These are phyloP conservation scores for Drosophila ercepeae DNA, from an alignment of 1,140 invertebrate species.

Conservation along the genomic window DNA sequence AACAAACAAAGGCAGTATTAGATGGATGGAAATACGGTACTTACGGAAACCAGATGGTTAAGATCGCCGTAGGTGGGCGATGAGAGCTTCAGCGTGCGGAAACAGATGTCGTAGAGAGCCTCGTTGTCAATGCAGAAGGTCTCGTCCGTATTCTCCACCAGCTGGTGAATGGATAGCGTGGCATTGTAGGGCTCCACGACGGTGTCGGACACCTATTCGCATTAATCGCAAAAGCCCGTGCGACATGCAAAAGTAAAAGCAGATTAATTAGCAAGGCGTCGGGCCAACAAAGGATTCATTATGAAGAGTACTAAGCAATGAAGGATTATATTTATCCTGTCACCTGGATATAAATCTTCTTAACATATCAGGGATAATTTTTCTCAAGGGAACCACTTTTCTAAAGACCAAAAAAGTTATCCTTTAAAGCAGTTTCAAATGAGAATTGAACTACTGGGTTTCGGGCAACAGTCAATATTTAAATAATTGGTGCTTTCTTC, in stretches of 20 bases:
- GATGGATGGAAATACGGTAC: constrained; percentile 58
- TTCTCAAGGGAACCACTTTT: too few relatives aligned
- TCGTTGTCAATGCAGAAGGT: constrained; percentile 96
- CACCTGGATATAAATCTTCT: too few relatives aligned
- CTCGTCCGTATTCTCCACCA: constrained; percentile 95
- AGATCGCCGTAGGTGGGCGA: constrained; percentile 95
- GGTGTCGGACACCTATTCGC: constrained; percentile 88
- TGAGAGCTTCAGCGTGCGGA: constrained; percentile 94
- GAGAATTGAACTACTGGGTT: not conserved
- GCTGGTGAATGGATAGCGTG: constrained; percentile 94
- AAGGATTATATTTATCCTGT: too few relatives aligned
- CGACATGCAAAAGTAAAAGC: constrained; percentile 58
- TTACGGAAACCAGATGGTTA: constrained; percentile 92
- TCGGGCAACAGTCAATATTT: not conserved
- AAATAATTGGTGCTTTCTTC: constrained; percentile 21
- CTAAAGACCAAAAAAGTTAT: too few relatives aligned
- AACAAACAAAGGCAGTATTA: constrained; percentile 62
- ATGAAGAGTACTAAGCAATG: not conserved
- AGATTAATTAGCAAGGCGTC: constrained; percentile 58
- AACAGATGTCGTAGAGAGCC: constrained; percentile 96
- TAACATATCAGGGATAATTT: too few relatives aligned
- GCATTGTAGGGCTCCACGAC: constrained; percentile 96
- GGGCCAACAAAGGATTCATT: not conserved
- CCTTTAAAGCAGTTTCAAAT: too few relatives aligned
- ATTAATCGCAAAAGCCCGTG: constrained; percentile 7